Evolutionary conservation across 2,888 invertebrate species (phyloP).

Genomic region (Chesias legatella): DNA sequence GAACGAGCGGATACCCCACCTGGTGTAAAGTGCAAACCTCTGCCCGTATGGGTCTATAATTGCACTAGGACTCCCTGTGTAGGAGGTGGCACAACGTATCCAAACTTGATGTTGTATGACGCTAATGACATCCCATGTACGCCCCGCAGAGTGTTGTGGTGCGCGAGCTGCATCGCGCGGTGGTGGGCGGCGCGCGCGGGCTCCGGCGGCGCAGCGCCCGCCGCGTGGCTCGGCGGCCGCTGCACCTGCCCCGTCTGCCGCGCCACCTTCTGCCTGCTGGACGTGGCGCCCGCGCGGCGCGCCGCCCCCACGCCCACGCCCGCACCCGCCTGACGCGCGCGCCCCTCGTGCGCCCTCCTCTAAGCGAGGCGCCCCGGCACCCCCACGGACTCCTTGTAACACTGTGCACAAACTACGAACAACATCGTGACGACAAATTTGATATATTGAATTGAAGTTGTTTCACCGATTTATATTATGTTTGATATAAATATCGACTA

Average conservation of each 20-base stretch:
- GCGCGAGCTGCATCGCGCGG: conserved; percentile 89
- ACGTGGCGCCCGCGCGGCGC: conserved; percentile 82
- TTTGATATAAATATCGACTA: no score
- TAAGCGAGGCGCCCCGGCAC: not conserved
- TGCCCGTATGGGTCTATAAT: no score
- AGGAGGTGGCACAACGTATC: no score
- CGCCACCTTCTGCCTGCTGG: conserved; percentile 90
- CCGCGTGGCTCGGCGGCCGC: conserved; percentile 90
- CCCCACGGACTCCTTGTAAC: not conserved
- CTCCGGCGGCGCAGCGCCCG: conserved; percentile 60
- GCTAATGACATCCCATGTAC: no score
- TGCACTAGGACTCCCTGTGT: no score
- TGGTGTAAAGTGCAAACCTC: no score
- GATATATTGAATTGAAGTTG: no score
- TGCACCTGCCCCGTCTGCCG: conserved; percentile 95
- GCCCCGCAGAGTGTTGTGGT: conserved; percentile 90
- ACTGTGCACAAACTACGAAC: no score
- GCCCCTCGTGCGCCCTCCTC: not conserved
- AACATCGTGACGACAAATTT: no score
- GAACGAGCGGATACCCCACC: no score
- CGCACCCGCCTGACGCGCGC: not conserved
- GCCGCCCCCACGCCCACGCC: conserved; percentile 16
- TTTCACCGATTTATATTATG: no score
- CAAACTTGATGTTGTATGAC: no score
- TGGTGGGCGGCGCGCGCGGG: conserved; percentile 94